Evolutionary conservation across 2,113 vertebrate species (phyloP).

Genomic region (Enhydra lutris): DNA sequence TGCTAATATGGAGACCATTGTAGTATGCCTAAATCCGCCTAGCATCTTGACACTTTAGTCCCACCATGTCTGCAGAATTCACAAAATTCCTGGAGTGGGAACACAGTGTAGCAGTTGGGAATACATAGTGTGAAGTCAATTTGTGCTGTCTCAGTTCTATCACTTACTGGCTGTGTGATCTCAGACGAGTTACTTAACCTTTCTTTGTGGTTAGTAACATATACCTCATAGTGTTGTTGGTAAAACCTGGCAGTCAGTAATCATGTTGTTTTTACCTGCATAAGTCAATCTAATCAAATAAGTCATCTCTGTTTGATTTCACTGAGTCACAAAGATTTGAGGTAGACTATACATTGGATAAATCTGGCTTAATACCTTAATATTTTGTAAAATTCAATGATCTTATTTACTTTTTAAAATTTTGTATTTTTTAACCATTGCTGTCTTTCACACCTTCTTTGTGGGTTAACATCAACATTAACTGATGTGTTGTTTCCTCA

Average conservation of each 20-base stretch:
- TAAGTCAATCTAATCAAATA: not conserved
- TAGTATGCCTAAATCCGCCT: not conserved
- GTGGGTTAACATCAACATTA: not conserved
- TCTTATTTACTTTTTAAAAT: not conserved
- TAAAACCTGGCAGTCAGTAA: not conserved
- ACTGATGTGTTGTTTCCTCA: not conserved
- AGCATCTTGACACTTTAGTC: not conserved
- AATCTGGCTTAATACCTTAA: not conserved
- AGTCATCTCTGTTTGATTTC: not conserved
- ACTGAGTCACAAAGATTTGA: not conserved
- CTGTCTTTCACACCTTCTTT: not conserved
- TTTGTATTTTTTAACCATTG: not conserved
- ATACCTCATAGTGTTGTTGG: not conserved
- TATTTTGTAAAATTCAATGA: not conserved
- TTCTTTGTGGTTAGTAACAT: not conserved
- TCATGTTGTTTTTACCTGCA: not conserved
- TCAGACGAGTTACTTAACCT: not conserved
- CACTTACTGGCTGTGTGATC: not conserved
- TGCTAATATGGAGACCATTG: not conserved
- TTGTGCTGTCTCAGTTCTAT: not conserved
- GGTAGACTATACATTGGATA: not conserved
- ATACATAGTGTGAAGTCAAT: not conserved
- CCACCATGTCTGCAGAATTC: not conserved
- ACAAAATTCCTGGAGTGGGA: not conserved
- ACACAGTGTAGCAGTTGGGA: rapidly evolving